These are phyloP conservation scores for Epistrophe eligans DNA, from an alignment of 2,888 invertebrate genomes.

Conservation along the genomic window DNA sequence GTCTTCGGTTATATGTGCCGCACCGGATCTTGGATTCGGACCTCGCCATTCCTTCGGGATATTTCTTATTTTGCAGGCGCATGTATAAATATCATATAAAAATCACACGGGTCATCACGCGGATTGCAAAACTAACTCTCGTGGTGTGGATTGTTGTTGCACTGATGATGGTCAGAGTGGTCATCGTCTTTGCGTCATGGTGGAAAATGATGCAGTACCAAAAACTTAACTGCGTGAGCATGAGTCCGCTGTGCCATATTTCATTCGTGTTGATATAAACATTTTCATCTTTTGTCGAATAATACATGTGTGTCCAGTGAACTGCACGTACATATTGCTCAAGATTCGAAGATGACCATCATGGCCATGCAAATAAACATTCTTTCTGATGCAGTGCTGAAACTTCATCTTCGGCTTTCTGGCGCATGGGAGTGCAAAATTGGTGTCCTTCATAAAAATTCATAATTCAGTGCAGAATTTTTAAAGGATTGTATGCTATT, in stretches of 20 bases:
- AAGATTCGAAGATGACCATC: conserved; percentile 2
- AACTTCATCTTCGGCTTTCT: background rate
- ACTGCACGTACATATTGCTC: conserved; percentile 7
- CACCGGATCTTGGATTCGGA: background rate
- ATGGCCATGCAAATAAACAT: background rate
- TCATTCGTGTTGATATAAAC: conserved; percentile 72
- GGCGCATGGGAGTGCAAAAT: conserved; percentile 50
- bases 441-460: conserved; percentile 72
- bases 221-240: conserved; percentile 65
- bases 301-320: conserved; percentile 24
- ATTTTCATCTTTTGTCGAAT: conserved; percentile 56
- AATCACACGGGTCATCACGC: conserved; percentile 63
- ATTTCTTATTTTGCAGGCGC: conserved; percentile 43
- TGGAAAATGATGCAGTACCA: conserved; percentile 61
- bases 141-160: background rate
- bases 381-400: background rate
- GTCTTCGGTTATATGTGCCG: background rate
- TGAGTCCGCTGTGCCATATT: conserved; percentile 65
- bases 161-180: background rate
- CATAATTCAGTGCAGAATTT: conserved; percentile 63
- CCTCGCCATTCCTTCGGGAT: conserved; percentile 30
- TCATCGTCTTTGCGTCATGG: conserved; percentile 30
- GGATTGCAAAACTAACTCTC: conserved; percentile 22
- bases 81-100: conserved; percentile 56
- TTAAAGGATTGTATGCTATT: conserved; percentile 56